Base-by-base conservation (phyloP, 64 coral and sea anemone species). In the Actinia tenebrosa region DNA sequence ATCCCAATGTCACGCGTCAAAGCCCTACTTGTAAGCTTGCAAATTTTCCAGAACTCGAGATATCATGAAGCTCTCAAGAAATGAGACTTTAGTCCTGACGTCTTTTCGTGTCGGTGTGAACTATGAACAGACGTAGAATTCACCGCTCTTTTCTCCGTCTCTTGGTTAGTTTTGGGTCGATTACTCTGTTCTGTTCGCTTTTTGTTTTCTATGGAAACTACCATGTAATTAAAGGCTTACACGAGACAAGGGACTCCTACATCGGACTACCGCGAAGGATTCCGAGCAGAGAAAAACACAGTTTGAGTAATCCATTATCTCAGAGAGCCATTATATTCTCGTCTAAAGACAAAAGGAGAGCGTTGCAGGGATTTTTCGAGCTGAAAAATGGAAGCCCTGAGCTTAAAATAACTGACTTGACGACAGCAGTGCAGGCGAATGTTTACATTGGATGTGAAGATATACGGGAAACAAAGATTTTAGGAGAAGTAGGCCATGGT, bases 401-500 rank as follows among this genome's bases (percentile, higher is more conserved):
- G 15, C 8, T 64, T 30, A 27, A 22, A 44, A 52, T 26, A 18
- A n/a, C 83, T 9, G 44, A 85, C 22, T 15, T 85, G 43, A 59
- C 60, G 16, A 85, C 53, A 61, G 30, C 30, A 61, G 20, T 37
- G 16, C n/a, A 5, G 42, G 18, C 69, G 10, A 26, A 26, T 75
- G 69, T 75, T 42, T 59, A 83, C 78, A 78, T 92, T 63, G 89
- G 85, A 7, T 96, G 91, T 56, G 83, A 69, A 50, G 91, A 92
- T 19, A 90, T 96, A 17, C 88, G 88, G 17, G 84, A 60, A 15
- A 96, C 89, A 44, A 10, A 44, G 30, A 64, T 90, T 19, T 44
- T 90, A 18, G 59, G 72, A 25, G 80, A 92, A 66, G n/a, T 92
- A 60, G 88, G 91, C 7, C 94, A 83, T 37, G 94, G 94, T 56